Conservation (phyloP, 2,113 vertebrate genomes). For the Triplophysa dalaica region DNA sequence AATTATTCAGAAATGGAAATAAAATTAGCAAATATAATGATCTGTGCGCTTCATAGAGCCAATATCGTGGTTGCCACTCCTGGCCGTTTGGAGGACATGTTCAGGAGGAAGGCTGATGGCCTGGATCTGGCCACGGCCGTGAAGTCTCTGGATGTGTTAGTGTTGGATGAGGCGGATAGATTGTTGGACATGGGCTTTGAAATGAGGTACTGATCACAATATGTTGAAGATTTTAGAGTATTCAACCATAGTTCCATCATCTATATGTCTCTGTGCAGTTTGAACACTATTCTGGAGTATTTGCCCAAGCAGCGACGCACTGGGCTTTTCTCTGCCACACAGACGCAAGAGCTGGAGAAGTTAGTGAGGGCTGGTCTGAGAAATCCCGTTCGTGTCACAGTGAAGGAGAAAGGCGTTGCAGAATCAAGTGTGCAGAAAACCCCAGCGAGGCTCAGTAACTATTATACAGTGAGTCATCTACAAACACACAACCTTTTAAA, state of each 20-base stretch:
- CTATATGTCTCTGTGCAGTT: slow-evolving; percentile 65
- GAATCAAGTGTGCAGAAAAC: slow-evolving; percentile 84
- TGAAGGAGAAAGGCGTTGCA: slow-evolving; percentile 91
- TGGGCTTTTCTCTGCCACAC: slow-evolving; percentile 94
- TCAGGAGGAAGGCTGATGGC: slow-evolving; percentile 87
- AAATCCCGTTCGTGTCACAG: slow-evolving; percentile 89
- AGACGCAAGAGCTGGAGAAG: slow-evolving; percentile 95
- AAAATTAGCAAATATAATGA: background rate
- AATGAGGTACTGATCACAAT: slow-evolving; percentile 76
- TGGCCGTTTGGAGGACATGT: slow-evolving; percentile 93
- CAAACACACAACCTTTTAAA: background rate
- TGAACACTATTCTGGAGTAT: slow-evolving; percentile 87
- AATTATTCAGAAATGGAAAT: background rate
- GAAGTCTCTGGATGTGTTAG: slow-evolving; percentile 86
- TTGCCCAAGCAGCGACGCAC: slow-evolving; percentile 95
- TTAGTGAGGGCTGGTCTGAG: slow-evolving; percentile 91
- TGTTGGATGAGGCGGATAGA: slow-evolving; percentile 93
- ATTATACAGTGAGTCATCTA: slow-evolving; percentile 80
- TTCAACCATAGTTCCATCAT: background rate
- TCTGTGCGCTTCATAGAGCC: slow-evolving; percentile 69
- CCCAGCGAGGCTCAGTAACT: slow-evolving; percentile 86
- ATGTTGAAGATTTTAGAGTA: background rate
- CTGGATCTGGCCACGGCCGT: slow-evolving; percentile 83
- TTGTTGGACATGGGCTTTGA: slow-evolving; percentile 97
- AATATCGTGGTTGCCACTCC: slow-evolving; percentile 93